phyloP scores from a whole-genome alignment of 2,113 vertebrate genomes.

The Seriola quinqueradiata region DNA sequence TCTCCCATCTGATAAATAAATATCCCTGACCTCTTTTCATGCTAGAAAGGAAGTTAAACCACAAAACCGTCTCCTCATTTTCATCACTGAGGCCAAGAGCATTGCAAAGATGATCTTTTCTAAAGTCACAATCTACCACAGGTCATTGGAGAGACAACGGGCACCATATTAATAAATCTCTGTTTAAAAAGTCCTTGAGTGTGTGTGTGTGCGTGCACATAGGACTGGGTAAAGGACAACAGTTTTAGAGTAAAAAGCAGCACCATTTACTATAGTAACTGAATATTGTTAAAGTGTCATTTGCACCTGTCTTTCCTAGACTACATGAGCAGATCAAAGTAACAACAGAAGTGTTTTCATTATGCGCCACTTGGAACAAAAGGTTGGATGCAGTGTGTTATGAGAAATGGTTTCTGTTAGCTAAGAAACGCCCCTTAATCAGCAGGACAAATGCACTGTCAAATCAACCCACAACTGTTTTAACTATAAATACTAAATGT shows the following conservation, averaged over 20 bases:
- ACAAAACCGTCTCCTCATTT: slow-evolving; percentile 60
- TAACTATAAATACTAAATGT: slow-evolving; percentile 66
- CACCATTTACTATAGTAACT: slow-evolving; percentile 87
- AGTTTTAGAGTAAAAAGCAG: slow-evolving; percentile 88
- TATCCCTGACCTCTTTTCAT: slow-evolving; percentile 42
- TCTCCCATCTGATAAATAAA: slow-evolving; percentile 46
- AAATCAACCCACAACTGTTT: slow-evolving; percentile 62
- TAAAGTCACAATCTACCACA: slow-evolving; percentile 75
- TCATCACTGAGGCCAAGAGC: slow-evolving; percentile 60
- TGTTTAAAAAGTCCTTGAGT: slow-evolving; percentile 85
- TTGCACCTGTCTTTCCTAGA: slow-evolving; percentile 85
- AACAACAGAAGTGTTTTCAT: slow-evolving; percentile 68
- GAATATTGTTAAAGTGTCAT: slow-evolving; percentile 86
- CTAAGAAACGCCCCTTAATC: slow-evolving; percentile 52
- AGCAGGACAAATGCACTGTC: slow-evolving; percentile 54
- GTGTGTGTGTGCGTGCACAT: slow-evolving; percentile 77
- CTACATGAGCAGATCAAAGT: slow-evolving; percentile 78
- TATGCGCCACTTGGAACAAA: slow-evolving; percentile 57
- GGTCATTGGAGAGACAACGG: slow-evolving; percentile 72
- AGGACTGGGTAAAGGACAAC: slow-evolving; percentile 82
- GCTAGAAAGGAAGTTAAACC: slow-evolving; percentile 33
- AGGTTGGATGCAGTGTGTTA: slow-evolving; percentile 55
- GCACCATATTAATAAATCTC: slow-evolving; percentile 82
- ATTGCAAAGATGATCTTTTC: slow-evolving; percentile 80
- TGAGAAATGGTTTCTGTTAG: slow-evolving; percentile 45